phyloP scores from a whole-genome alignment of 2,113 vertebrate species.

The Madoqua kirkii region DNA sequence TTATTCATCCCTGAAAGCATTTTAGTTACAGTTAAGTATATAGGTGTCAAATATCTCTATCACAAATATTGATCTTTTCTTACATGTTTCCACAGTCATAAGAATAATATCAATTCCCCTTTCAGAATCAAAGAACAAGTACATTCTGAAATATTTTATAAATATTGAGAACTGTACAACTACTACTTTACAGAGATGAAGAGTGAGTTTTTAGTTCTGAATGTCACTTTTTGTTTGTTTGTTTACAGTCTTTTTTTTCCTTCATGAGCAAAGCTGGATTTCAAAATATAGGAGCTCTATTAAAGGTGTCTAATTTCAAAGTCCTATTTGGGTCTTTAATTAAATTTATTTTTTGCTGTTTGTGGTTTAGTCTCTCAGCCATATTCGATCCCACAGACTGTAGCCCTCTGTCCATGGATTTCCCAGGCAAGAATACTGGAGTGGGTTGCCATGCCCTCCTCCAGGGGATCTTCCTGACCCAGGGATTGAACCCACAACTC shows the following conservation, averaged over 20 bases:
- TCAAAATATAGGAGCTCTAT: background rate
- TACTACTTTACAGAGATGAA: background rate
- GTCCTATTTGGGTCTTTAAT: background rate
- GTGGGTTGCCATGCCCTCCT: background rate
- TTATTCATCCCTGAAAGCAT: slow-evolving; percentile 7
- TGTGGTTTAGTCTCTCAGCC: background rate
- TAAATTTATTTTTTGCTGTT: background rate
- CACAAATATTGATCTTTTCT: background rate
- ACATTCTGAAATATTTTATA: slow-evolving; percentile 36
- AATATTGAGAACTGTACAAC: background rate
- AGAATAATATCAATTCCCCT: background rate
- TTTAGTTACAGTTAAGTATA: background rate
- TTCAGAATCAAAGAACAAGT: background rate
- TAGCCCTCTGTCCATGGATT: background rate
- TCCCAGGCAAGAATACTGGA: background rate
- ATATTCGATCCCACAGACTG: background rate
- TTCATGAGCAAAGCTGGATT: slow-evolving; percentile 14
- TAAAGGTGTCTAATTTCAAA: background rate
- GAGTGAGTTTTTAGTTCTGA: background rate
- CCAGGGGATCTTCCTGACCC: background rate
- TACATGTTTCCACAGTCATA: background rate
- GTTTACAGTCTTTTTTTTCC: background rate
- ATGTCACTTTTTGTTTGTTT: background rate
- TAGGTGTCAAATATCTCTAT: background rate
- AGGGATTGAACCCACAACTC: accelerated